Base-by-base conservation (phyloP, 2,888 invertebrate species). In the Smittia sp. region DNA sequence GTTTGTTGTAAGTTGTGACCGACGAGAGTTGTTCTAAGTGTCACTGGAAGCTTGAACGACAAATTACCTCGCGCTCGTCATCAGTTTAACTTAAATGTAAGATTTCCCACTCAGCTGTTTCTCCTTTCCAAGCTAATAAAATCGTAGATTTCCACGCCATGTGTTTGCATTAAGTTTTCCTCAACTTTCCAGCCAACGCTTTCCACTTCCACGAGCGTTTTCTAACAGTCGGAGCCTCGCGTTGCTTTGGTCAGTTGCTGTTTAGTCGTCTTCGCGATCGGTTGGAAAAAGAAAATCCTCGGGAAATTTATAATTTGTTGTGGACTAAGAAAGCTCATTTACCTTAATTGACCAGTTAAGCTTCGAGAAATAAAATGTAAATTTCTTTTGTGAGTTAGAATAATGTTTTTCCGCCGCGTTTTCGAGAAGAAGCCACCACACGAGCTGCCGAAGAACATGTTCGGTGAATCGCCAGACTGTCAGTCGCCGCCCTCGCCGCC, bases 1-100 rank as follows among this genome's bases (percentile, higher is more conserved):
- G 98, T 68, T 87, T 99, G 75, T 86, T 99, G 75, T 99, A 88
- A 46, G 11, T 9, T 39, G 7, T 39, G 7, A n/a, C n/a, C 87
- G 69, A 66, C 7, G 13, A 39, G 39, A 54, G 6, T 6, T 54
- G 39, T 39, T 39, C 39, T 39, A 39, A 39, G 39, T 32, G 9
- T 46, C 46, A n/a, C n/a, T 46, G 9, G n/a, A 2, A 46, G 46
- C 11, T 46, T 46, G 32, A n/a, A n/a, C n/a, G n/a, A n/a, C n/a
- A n/a, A n/a, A n/a, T n/a, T n/a, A n/a, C n/a, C n/a, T n/a, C n/a
- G n/a, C n/a, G n/a, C n/a, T n/a, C n/a, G n/a, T n/a, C n/a, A n/a
- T n/a, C n/a, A n/a, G n/a, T n/a, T n/a, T n/a, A n/a, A n/a, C n/a
- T n/a, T n/a, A n/a, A n/a, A n/a, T n/a, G n/a, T n/a, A n/a, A 25